Evolutionary conservation across 1,140 invertebrate species (phyloP).

Genomic region (Pteromalus puparum): DNA sequence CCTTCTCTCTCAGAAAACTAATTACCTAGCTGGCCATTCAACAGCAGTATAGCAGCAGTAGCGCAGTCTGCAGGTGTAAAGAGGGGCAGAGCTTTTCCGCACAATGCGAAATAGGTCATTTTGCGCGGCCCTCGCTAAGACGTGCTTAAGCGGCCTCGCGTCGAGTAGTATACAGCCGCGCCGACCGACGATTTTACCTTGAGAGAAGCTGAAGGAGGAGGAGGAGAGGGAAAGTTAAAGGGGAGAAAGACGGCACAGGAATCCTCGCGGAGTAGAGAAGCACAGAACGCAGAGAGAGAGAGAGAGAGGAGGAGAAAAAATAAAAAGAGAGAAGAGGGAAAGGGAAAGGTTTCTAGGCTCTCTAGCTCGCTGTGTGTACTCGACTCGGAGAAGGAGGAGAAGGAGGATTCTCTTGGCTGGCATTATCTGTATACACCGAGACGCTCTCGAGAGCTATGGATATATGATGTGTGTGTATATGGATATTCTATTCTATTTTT

Average conservation of each 20-base stretch:
- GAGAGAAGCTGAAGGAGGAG: background rate
- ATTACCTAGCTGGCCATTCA: conserved; percentile 7
- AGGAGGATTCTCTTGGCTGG: background rate
- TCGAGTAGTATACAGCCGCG: background rate
- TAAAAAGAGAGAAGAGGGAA: background rate
- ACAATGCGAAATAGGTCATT: conserved; percentile 40
- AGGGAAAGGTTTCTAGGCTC: conserved; percentile 25
- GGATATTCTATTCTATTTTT: background rate
- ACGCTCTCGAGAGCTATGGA: background rate
- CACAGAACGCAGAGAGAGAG: background rate
- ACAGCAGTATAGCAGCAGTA: background rate
- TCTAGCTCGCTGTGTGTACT: background rate
- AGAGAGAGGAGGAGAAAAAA: conserved; percentile 6
- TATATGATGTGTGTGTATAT: background rate
- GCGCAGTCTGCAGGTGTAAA: background rate
- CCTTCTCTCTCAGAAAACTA: conserved; percentile 25
- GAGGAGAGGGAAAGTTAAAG: conserved; percentile 16
- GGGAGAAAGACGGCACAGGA: background rate
- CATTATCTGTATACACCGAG: conserved; percentile 3
- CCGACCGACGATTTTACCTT: background rate
- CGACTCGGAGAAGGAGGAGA: background rate
- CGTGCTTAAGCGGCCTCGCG: conserved; percentile 20
- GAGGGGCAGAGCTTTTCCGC: background rate
- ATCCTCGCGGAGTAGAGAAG: background rate
- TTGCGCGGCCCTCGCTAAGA: background rate